Evolutionary conservation across 2,113 vertebrate species (phyloP), one percentile per base, ranked within the genome.

Genomic region (Tychaedon coryphoeus): DNA sequence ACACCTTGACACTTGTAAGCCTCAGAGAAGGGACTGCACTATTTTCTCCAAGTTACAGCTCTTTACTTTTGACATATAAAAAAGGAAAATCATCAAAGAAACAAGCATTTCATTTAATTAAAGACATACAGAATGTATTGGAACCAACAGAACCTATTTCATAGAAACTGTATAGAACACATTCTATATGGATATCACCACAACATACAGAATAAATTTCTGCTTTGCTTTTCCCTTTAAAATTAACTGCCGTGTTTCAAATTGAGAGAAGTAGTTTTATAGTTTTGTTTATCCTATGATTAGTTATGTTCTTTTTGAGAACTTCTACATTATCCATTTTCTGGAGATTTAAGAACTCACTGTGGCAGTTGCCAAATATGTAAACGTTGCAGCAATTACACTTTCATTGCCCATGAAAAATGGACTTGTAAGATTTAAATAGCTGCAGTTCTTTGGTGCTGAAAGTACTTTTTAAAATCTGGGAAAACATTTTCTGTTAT

Each of bases 311-410:
- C 88, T 92, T 36, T 84, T 91, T 76, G 50, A 75, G 42, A 70
- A 51, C 20, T 69, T 82, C 36, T 72, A 71, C 13, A 33, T 88
- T 92, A 58, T 57, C 78, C 16, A 24, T 89, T 96, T 96, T 69
- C 71, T 94, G 50, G 45, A 61, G 50, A 40, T 94, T 79, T 73
- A 93, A 93, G 79, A 82, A 94, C 61, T 96, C 67, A 71, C 36
- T 20, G 9, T 87, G 95, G 51, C 73, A 89, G 87, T 84, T 97
- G 92, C 38, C 92, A 97, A 93, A 93, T 84, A 94, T 66, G 64
- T 92, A 96, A 97, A 97, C 62, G 14, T 89, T 94, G 65, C 72
- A 89, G 61, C 74, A 96, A 95, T 97, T 96, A 96, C 91, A 97
- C 87, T 97, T 94, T 90, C 78, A 91, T 90, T 95, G 73, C 51